These are phyloP conservation scores for Siniperca scherzeri DNA, from an alignment of 2,797 vertebrate genomes.

Conservation along the genomic window DNA sequence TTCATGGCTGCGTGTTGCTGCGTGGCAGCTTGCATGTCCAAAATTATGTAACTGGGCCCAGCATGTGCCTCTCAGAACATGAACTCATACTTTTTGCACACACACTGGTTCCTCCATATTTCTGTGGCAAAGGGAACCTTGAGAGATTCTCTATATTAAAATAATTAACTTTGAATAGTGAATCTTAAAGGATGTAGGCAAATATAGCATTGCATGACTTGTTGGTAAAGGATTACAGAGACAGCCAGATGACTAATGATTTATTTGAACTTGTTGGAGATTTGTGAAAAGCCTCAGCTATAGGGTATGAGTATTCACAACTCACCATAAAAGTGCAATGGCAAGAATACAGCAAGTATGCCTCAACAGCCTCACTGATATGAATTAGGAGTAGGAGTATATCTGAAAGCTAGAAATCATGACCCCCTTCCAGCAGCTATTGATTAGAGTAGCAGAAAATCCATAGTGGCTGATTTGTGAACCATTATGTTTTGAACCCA, in stretches of 20 bases:
- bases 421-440: constrained; percentile 89
- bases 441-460: constrained; percentile 89
- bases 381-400: constrained; percentile 87
- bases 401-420: constrained; percentile 88
- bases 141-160: too few relatives aligned
- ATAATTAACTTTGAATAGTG: background rate
- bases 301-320: background rate
- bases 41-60: background rate
- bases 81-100: background rate
- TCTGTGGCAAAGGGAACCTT: background rate
- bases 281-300: background rate
- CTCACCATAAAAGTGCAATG: background rate
- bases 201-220: background rate
- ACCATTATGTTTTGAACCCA: constrained; percentile 91
- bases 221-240: background rate
- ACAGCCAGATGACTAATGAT: background rate
- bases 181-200: background rate
- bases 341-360: background rate
- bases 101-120: background rate
- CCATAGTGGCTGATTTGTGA: constrained; percentile 92
- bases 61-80: background rate
- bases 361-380: constrained; percentile 74
- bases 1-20: background rate
- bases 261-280: constrained; percentile 5
- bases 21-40: background rate